Conservation (phyloP, 1,140 invertebrate species). For the Dermatophagoides farinae region DNA sequence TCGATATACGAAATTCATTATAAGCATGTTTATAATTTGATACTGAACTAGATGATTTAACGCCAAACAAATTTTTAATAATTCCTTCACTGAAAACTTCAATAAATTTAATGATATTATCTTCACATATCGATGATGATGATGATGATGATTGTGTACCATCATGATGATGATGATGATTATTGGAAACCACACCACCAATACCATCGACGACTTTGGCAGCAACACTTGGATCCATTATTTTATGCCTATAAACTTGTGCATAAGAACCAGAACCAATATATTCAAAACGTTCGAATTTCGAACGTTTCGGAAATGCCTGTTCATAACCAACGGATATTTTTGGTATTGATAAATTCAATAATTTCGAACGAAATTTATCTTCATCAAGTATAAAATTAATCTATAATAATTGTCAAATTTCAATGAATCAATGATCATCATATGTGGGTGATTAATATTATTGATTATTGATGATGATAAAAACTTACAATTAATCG, state of each 20-base stretch:
- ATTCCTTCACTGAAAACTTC: neutral
- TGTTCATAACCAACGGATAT: neutral
- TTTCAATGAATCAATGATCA: neutral
- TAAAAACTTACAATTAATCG: constrained; percentile 1
- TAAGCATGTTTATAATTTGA: constrained; percentile 4
- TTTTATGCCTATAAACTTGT: neutral
- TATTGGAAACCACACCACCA: neutral
- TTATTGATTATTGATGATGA: neutral
- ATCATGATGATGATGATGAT: neutral
- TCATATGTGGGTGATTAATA: neutral
- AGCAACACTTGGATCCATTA: neutral
- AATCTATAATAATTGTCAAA: neutral
- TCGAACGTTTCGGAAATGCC: neutral
- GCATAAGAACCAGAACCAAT: constrained; percentile 1
- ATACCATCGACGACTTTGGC: neutral
- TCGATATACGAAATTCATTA: neutral
- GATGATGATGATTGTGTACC: neutral
- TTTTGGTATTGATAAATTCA: neutral
- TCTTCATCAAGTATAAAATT: neutral
- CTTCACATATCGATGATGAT: neutral
- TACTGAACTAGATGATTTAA: neutral
- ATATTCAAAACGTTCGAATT: neutral
- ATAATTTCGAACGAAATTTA: neutral
- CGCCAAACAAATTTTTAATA: neutral
- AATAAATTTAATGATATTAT: neutral